phyloP scores from a whole-genome alignment of 2,797 vertebrate genomes.

The Aselliscus stoliczkanus region DNA sequence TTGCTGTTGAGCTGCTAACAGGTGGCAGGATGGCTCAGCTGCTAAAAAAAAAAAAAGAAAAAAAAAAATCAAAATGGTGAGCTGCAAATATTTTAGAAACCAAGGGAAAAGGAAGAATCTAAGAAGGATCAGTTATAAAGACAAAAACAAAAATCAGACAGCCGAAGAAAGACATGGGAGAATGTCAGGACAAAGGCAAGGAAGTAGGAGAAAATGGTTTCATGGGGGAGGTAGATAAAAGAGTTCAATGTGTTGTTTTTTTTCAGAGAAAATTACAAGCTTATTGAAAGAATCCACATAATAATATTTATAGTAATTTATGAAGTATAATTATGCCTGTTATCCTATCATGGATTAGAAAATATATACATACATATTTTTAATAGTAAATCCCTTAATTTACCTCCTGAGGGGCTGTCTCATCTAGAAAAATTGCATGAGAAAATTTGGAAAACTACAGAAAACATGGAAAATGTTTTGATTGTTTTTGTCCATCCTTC shows the following conservation, averaged over 20 bases:
- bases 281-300: not conserved
- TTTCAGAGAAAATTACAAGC: not conserved
- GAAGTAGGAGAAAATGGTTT: not conserved
- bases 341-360: not conserved
- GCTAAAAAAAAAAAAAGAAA: too few relatives aligned
- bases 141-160: not conserved
- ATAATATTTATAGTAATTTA: not conserved
- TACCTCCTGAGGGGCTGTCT: not conserved
- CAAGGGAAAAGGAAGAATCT: not conserved
- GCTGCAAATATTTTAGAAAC: not conserved
- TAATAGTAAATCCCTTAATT: not conserved
- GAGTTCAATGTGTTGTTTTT: not conserved
- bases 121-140: not conserved
- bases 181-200: not conserved
- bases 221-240: not conserved
- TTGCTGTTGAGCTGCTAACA: too few relatives aligned
- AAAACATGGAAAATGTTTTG: not conserved
- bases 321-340: not conserved
- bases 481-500: not conserved
- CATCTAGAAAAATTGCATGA: not conserved
- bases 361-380: not conserved
- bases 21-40: too few relatives aligned
- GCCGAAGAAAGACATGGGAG: not conserved
- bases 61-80: not conserved
- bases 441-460: not conserved